These are phyloP conservation scores for Pogona vitticeps DNA, from an alignment of 2,113 vertebrate species.

Conservation along the genomic window DNA sequence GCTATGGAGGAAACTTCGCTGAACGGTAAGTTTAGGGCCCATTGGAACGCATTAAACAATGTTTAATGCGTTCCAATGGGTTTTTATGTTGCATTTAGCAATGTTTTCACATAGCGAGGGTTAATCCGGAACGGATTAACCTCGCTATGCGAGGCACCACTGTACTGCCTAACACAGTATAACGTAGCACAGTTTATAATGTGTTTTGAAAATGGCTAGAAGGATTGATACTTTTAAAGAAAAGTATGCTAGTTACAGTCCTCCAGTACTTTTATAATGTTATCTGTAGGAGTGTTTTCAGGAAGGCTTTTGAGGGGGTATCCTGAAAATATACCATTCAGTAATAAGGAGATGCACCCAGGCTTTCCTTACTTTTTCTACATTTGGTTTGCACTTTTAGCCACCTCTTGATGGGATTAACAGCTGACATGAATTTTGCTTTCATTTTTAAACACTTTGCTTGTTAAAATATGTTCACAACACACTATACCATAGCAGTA, in stretches of 20 bases:
- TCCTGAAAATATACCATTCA: neutral
- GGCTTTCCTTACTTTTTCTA: neutral
- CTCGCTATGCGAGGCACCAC: too few relatives aligned
- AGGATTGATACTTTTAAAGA: neutral
- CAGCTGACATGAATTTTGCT: neutral
- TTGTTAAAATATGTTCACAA: neutral
- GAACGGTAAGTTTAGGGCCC: too few relatives aligned
- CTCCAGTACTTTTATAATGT: neutral
- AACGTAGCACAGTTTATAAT: neutral
- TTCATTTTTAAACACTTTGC: neutral
- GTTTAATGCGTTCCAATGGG: too few relatives aligned
- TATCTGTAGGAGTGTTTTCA: neutral
- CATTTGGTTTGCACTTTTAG: neutral
- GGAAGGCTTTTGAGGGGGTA: neutral
- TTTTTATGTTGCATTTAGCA: too few relatives aligned
- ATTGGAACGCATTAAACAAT: too few relatives aligned
- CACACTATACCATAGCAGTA: neutral
- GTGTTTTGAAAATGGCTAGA: neutral
- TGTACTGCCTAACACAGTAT: neutral
- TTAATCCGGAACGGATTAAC: too few relatives aligned
- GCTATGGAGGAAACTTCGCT: too few relatives aligned
- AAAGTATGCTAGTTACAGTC: neutral
- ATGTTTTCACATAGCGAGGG: too few relatives aligned
- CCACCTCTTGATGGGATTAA: neutral
- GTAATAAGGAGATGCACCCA: neutral